Evolutionary conservation across 2,888 invertebrate genomes (phyloP).

Genomic region (Conus canariensis): DNA sequence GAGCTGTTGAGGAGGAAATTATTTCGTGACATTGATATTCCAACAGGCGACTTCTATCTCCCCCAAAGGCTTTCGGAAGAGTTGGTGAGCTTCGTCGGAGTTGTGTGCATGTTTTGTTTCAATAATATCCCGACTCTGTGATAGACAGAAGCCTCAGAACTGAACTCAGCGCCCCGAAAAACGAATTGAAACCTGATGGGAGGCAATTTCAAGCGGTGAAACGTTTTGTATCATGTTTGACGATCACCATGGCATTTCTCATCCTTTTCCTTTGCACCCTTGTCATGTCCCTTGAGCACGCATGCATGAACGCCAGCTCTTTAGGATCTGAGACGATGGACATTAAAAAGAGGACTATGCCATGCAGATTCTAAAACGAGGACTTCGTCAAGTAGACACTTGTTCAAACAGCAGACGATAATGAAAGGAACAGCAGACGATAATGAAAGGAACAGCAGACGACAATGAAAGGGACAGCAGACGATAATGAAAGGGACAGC

Average conservation of each 20-base stretch:
- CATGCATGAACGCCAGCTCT: background rate
- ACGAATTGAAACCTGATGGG: background rate
- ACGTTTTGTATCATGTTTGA: background rate
- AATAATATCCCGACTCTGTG: background rate
- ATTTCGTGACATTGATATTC: slow-evolving; percentile 24
- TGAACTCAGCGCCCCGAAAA: background rate
- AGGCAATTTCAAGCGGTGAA: background rate
- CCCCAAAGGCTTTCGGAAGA: background rate
- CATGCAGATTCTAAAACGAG: background rate
- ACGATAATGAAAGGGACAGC: too few species aligned
- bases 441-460: too few species aligned
- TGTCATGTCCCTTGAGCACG: background rate
- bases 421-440: background rate
- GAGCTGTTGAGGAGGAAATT: slow-evolving; percentile 21
- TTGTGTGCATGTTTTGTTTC: background rate
- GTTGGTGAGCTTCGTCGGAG: background rate
- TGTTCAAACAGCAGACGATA: background rate
- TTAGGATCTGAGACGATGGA: too few species aligned
- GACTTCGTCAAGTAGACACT: background rate
- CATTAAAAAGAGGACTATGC: background rate
- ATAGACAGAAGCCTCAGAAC: background rate
- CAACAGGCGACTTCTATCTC: background rate
- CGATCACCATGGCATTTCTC: background rate
- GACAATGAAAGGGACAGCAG: too few species aligned
- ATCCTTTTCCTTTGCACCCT: background rate